Evolutionary conservation across 2,888 invertebrate genomes (phyloP), one percentile per base, ranked within the genome.

Genomic region (Andrena bucephala): DNA sequence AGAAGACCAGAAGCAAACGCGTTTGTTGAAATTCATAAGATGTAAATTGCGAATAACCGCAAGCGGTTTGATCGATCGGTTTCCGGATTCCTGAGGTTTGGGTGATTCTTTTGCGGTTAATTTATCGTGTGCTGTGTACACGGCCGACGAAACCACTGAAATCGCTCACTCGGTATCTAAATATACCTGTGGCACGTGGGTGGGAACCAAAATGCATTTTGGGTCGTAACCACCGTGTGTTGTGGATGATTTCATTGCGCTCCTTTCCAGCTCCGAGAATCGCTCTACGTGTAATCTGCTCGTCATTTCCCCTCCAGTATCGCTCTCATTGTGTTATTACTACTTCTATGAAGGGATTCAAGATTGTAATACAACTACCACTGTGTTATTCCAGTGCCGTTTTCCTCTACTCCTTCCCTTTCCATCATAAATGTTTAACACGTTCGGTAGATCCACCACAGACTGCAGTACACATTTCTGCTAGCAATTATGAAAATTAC

Each of bases 141-240:
- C 63, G 60, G 31, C 33, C 67, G 42, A 72, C 36, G 63, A 77
- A 76, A 77, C 69, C 74, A 48, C 65, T 71, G 74, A 68, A 77
- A 78, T 78, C 68, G 65, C 70, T 84, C 81, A 74, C 60, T 36
- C 52, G 27, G 24, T 27, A 59, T 76, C 72, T 77, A 83, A 84
- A 84, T 83, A 83, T 83, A 84, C 54, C 10, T 33, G 4, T n/a
- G 52, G 52, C 67, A 68, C 76, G 77, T 74, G 71, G 82, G 82
- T 77, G 82, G 70, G 76, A 70, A 77, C 57, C 71, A 24, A 78
- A 84, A 79, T 73, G 63, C 70, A 57, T 75, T 81, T 77, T 52
- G 59, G 67, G 72, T 68, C 36, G 16, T 24, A 72, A 66, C 63
- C 59, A 62, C 66, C 62, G 68, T 42, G 59, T 42, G 54, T 57